Percentiles rank a stretch among this genome's conserved stretches.
Evolutionary conservation across 2,888 invertebrate genomes (phyloP).

Genomic region (Saturnia pavonia): DNA sequence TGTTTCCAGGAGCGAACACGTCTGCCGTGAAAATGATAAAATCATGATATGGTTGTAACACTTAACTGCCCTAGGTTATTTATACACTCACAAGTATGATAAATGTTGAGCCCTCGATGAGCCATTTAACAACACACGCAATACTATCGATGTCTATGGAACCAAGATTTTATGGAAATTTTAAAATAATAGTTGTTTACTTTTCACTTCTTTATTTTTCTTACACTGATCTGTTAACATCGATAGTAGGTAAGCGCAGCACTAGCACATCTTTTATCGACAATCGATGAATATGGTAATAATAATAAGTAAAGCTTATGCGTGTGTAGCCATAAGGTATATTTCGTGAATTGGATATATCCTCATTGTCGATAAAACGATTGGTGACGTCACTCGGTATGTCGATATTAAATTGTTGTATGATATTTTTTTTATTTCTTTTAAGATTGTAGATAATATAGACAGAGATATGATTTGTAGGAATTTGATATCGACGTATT

Average conservation of each 20-base stretch:
- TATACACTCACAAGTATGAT: conserved; percentile 24
- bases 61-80: conserved; percentile 39
- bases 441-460: conserved; percentile 1
- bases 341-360: conserved; percentile 14
- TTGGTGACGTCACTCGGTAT: conserved; percentile 7
- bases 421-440: neutral
- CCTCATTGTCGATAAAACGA: conserved; percentile 18
- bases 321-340: conserved; percentile 12
- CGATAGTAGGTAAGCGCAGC: conserved; percentile 19
- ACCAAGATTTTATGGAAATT: too few species aligned
- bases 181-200: neutral
- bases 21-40: conserved; percentile 33
- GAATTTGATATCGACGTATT: neutral
- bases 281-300: conserved; percentile 24
- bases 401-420: conserved; percentile 6
- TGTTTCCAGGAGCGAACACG: conserved; percentile 34
- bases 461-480: neutral
- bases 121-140: conserved; percentile 8
- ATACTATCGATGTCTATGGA: conserved; percentile 14
- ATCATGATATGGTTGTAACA: conserved; percentile 40
- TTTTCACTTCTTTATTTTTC: neutral
- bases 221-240: conserved; percentile 29
- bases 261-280: conserved; percentile 34
- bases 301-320: conserved; percentile 20
- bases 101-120: neutral